Percentiles rank a stretch among this genome's conserved stretches.
These are phyloP conservation scores for Tangara arthus DNA, from an alignment of 2,797 vertebrate genomes.

Conservation along the genomic window DNA sequence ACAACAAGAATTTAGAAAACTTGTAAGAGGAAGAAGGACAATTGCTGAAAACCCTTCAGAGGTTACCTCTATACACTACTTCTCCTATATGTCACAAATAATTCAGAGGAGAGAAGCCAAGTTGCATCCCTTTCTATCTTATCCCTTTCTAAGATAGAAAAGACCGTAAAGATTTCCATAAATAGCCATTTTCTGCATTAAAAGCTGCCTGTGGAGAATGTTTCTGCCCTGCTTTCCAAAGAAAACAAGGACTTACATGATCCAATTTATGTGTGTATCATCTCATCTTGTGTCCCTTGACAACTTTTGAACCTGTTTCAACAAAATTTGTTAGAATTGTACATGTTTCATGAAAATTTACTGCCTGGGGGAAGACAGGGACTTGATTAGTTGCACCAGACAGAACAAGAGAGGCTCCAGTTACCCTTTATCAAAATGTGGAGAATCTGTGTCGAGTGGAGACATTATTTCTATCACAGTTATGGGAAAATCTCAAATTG, in stretches of 20 bases:
- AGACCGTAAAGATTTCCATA: conserved; percentile 18
- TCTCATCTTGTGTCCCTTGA: neutral
- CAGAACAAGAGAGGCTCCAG: neutral
- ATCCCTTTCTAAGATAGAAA: neutral
- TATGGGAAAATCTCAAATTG: neutral
- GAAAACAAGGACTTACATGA: neutral
- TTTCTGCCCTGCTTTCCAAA: neutral
- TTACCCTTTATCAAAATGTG: neutral
- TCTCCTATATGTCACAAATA: neutral
- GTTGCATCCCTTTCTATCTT: neutral
- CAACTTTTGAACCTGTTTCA: conserved; percentile 32
- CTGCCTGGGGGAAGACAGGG: neutral
- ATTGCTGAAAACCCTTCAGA: neutral
- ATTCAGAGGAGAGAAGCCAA: neutral
- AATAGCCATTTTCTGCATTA: conserved; percentile 8
- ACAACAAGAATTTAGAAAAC: neutral
- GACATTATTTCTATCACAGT: neutral
- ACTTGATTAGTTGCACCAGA: neutral
- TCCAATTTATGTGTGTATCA: neutral
- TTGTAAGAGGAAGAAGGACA: neutral
- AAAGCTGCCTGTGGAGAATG: neutral
- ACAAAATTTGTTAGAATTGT: neutral
- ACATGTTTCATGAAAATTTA: conserved; percentile 25
- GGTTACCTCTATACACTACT: neutral
- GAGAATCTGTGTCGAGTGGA: neutral